Evolutionary conservation across 2,888 invertebrate genomes (phyloP).

Genomic region (Cheilosia urbana): DNA sequence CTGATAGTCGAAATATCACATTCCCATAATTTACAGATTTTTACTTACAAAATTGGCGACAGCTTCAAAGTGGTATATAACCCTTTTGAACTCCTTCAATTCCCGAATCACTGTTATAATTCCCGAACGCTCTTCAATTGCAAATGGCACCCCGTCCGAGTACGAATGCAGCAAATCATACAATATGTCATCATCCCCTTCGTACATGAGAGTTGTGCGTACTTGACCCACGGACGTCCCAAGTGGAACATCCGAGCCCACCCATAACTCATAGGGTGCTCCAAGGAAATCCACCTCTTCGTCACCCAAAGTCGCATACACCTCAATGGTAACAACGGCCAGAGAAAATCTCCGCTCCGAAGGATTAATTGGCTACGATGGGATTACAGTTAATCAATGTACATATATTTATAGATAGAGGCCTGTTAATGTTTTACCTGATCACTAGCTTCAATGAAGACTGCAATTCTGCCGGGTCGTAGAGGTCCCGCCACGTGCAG

Average conservation of each 20-base stretch:
- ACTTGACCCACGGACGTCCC: slow-evolving; percentile 95
- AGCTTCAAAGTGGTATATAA: slow-evolving; percentile 92
- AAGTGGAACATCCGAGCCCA: slow-evolving; percentile 92
- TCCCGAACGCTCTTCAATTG: slow-evolving; percentile 94
- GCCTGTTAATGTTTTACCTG: slow-evolving; percentile 78
- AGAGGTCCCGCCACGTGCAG: slow-evolving; percentile 88
- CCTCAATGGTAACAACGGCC: slow-evolving; percentile 93
- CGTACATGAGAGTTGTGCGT: slow-evolving; percentile 89
- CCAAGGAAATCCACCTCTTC: slow-evolving; percentile 91
- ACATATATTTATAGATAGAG: background rate
- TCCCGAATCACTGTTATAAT: slow-evolving; percentile 93
- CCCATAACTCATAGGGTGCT: slow-evolving; percentile 95
- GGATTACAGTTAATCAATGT: slow-evolving; percentile 70
- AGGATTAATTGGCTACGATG: slow-evolving; percentile 89
- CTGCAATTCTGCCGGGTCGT: slow-evolving; percentile 89
- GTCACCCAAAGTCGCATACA: slow-evolving; percentile 84
- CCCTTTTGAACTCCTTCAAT: slow-evolving; percentile 87
- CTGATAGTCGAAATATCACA: too few species aligned
- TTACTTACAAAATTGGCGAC: slow-evolving; percentile 86
- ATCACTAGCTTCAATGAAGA: slow-evolving; percentile 93
- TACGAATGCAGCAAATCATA: slow-evolving; percentile 94
- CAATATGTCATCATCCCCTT: slow-evolving; percentile 86
- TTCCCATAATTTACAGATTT: too few species aligned
- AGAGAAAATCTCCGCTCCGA: slow-evolving; percentile 92
- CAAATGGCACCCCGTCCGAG: slow-evolving; percentile 96